Evolutionary conservation across 1,140 invertebrate species (phyloP).

Genomic region (Arion vulgaris): DNA sequence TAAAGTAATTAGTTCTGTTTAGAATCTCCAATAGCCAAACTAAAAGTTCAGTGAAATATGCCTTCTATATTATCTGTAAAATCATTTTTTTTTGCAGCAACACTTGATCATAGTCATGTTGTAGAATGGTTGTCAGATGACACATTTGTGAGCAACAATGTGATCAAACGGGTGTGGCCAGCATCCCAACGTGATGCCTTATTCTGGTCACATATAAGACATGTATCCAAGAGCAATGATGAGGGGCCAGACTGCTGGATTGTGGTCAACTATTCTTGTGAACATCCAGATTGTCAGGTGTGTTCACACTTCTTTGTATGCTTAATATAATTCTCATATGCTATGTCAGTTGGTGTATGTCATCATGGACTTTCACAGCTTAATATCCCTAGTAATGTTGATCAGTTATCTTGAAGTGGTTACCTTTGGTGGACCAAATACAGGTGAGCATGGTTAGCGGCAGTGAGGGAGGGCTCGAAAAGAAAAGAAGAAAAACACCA

Average conservation of each 20-base stretch:
- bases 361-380: too few species aligned
- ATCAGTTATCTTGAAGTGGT: too few species aligned
- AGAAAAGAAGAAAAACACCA: too few species aligned
- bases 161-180: conserved; percentile 98
- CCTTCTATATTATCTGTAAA: too few species aligned
- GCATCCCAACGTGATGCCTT: conserved; percentile 96
- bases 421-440: too few species aligned
- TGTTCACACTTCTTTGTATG: conserved; percentile 66
- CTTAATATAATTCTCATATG: not conserved
- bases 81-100: conserved; percentile 79
- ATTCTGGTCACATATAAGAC: conserved; percentile 98
- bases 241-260: conserved; percentile 80
- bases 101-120: conserved; percentile 90
- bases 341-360: not conserved
- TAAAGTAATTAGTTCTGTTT: too few species aligned
- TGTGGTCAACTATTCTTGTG: conserved; percentile 96
- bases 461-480: too few species aligned
- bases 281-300: conserved; percentile 86
- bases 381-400: too few species aligned
- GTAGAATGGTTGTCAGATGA: conserved; percentile 90
- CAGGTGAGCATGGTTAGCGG: too few species aligned
- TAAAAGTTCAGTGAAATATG: too few species aligned
- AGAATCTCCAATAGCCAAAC: too few species aligned
- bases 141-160: conserved; percentile 70
- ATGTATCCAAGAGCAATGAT: conserved; percentile 70